Percentiles rank a stretch among this genome's conserved stretches.
These are phyloP conservation scores for Apis laboriosa DNA, from an alignment of 1,140 invertebrate species.

Conservation along the genomic window DNA sequence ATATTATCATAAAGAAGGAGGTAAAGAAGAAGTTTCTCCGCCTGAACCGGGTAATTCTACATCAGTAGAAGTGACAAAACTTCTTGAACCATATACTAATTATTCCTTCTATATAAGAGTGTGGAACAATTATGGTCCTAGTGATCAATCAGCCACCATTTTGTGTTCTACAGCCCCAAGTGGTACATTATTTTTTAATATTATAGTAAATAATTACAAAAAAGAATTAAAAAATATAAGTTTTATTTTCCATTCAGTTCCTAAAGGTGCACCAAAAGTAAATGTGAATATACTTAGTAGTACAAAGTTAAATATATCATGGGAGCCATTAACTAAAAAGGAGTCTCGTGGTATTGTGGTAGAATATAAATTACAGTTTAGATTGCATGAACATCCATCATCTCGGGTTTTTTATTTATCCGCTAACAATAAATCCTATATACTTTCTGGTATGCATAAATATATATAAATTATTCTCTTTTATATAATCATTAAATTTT, in stretches of 20 bases:
- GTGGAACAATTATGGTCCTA: slow-evolving; percentile 83
- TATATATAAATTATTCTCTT: background rate
- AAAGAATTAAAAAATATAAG: background rate
- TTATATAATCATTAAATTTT: background rate
- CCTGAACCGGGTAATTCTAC: slow-evolving; percentile 81
- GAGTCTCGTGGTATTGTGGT: slow-evolving; percentile 83
- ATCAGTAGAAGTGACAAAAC: slow-evolving; percentile 80
- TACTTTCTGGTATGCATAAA: slow-evolving; percentile 80
- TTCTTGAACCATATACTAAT: slow-evolving; percentile 84
- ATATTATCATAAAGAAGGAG: slow-evolving; percentile 76
- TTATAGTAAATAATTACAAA: background rate
- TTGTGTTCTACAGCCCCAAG: slow-evolving; percentile 83
- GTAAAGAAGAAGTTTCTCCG: slow-evolving; percentile 81
- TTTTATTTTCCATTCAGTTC: slow-evolving; percentile 78
- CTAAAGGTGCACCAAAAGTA: slow-evolving; percentile 82
- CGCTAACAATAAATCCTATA: slow-evolving; percentile 76
- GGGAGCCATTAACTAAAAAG: slow-evolving; percentile 82
- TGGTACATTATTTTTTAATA: slow-evolving; percentile 76
- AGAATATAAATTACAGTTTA: slow-evolving; percentile 85
- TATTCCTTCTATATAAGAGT: slow-evolving; percentile 86
- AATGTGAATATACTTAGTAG: slow-evolving; percentile 80
- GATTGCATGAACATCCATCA: slow-evolving; percentile 79
- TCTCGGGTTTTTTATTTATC: slow-evolving; percentile 78
- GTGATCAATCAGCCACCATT: slow-evolving; percentile 84
- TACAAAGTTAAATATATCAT: slow-evolving; percentile 83